Base-by-base conservation (phyloP, 2,797 vertebrate genomes). In the Pyrocephalus nanus region DNA sequence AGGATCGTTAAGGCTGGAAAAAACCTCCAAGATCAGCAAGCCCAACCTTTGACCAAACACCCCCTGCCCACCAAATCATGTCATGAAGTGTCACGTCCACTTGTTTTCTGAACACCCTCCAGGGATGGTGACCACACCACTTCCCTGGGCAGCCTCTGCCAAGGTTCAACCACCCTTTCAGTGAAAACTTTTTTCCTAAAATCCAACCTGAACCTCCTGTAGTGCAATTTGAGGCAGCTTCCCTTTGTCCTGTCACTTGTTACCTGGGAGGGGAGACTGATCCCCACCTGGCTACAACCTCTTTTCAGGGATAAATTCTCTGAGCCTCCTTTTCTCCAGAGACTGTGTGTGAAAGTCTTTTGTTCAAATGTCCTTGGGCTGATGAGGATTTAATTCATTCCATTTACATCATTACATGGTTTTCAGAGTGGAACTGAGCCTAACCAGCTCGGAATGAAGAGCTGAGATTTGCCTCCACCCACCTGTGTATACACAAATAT, bases 351-450 rank as follows among this genome's bases (percentile, higher is more conserved):
- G 38, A 29, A 38, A 76, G 11, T 5, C 53, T 73, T 61, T 57
- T 67, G 27, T 64, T 66, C 3, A 0, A 30, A 54, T 8, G 43
- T n/a, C 65, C 79, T 69, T 86, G 75, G 32, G 48, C 43, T 83
- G 73, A 58, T 30, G 78, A 79, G 54, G 48, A 45, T 60, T 73
- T 66, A n/a, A 64, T 71, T 77, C 13, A 15, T 45, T 64, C 48
- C 15, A 15, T 51, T 86, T 54, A 30, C 22, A 29, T 53, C 22
- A 53, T 45, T 26, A 10, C 11, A 7, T 60, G 45, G 8, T 27
- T 89, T 91, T 89, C 74, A 71, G 48, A 43, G 48, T 55, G 72
- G 36, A 90, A n/a, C 51, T 47, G 77, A 20, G 42, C 48, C 51
- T 90, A 45, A 77, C 32, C 50, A 74, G 50, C 36, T 69, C 0